phyloP scores from a whole-genome alignment of 2,888 invertebrate genomes.

The Aspidiotus rigidus region DNA sequence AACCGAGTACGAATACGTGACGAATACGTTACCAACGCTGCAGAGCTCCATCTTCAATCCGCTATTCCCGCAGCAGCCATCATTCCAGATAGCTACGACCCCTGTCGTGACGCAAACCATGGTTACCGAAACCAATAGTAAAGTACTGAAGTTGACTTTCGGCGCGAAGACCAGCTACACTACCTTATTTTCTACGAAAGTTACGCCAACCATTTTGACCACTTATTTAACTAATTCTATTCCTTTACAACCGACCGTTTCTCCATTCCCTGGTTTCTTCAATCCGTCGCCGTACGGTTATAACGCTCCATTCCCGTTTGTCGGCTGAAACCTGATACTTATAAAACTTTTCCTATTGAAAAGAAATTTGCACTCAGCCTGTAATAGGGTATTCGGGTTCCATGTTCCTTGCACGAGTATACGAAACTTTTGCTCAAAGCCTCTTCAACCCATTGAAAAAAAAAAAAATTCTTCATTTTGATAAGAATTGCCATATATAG shows the following conservation, averaged over 20 bases:
- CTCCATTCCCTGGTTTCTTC: constrained; percentile 66
- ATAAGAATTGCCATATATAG: neutral
- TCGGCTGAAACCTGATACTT: constrained; percentile 49
- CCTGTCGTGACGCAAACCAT: constrained; percentile 71
- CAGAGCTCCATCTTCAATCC: constrained; percentile 45
- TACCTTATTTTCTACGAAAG: constrained; percentile 70
- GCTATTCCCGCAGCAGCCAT: constrained; percentile 45
- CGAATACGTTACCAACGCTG: constrained; percentile 57
- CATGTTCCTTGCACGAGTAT: constrained; percentile 15
- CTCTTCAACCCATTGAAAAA: neutral
- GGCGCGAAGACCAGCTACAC: constrained; percentile 85
- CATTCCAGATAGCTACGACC: constrained; percentile 67
- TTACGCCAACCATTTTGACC: constrained; percentile 74
- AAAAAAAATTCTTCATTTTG: neutral
- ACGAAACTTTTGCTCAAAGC: constrained; percentile 5
- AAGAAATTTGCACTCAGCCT: neutral
- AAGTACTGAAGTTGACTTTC: constrained; percentile 73
- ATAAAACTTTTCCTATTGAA: too few species aligned
- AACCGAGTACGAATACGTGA: constrained; percentile 68
- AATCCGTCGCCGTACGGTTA: constrained; percentile 43
- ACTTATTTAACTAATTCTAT: constrained; percentile 72
- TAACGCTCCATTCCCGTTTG: constrained; percentile 42
- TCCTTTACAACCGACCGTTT: constrained; percentile 53
- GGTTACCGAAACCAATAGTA: constrained; percentile 68
- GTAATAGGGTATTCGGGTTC: neutral